phyloP scores from a whole-genome alignment of 2,113 vertebrate species.

The Chitala chitala region DNA sequence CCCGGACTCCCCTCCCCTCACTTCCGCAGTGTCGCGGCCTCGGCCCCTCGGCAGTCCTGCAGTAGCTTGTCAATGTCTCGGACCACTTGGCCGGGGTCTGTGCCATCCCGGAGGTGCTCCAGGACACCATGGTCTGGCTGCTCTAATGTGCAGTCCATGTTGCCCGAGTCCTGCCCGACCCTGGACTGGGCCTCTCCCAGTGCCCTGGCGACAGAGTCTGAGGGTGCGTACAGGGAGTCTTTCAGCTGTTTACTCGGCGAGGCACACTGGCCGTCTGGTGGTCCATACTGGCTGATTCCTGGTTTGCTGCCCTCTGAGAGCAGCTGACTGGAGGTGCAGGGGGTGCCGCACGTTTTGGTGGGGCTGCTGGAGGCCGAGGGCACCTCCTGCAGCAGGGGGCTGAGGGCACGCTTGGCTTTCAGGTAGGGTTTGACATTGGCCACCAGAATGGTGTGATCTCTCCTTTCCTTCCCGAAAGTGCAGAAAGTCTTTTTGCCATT shows the following conservation, averaged over 20 bases:
- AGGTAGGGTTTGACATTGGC: constrained; percentile 98
- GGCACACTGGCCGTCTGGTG: constrained; percentile 78
- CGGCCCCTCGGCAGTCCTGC: constrained; percentile 93
- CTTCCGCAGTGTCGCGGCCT: constrained; percentile 82
- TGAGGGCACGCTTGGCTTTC: constrained; percentile 94
- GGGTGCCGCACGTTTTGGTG: constrained; percentile 80
- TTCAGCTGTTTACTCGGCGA: constrained; percentile 79
- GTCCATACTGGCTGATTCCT: constrained; percentile 76
- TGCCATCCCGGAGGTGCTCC: constrained; percentile 76
- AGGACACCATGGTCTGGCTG: constrained; percentile 74
- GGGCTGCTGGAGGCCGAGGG: constrained; percentile 86
- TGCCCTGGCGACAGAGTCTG: constrained; percentile 78
- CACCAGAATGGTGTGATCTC: constrained; percentile 97
- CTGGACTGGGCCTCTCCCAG: constrained; percentile 79
- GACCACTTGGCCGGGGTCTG: constrained; percentile 93
- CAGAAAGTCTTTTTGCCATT: constrained; percentile 96
- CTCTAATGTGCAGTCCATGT: constrained; percentile 83
- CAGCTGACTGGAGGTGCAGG: constrained; percentile 78
- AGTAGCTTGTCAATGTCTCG: constrained; percentile 98
- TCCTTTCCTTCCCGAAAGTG: constrained; percentile 97
- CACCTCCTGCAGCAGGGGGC: constrained; percentile 89
- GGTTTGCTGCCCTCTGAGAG: constrained; percentile 77
- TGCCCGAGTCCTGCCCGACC: constrained; percentile 65
- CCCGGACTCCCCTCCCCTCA: constrained; percentile 64
- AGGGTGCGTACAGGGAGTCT: constrained; percentile 67